These are phyloP conservation scores for Stenichneumon culpator DNA, from an alignment of 2,888 invertebrate genomes.

Conservation along the genomic window DNA sequence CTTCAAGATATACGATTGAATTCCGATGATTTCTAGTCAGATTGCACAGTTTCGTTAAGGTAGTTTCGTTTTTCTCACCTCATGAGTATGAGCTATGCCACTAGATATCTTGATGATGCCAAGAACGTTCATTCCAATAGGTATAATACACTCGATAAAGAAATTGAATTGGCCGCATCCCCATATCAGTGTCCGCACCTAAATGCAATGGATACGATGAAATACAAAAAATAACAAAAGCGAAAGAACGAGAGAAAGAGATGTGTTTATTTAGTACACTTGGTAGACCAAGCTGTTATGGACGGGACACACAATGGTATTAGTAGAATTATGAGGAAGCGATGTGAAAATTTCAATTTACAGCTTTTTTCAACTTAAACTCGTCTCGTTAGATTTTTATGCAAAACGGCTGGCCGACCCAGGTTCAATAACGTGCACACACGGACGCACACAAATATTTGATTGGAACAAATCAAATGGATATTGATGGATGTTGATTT, in stretches of 20 bases:
- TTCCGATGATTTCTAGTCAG: not conserved
- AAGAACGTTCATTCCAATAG: not conserved
- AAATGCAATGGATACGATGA: not conserved
- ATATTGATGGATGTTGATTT: no score
- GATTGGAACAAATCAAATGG: no score
- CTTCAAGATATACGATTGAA: not conserved
- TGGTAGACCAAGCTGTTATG: no score
- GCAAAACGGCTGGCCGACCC: no score
- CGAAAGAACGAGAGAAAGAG: not conserved
- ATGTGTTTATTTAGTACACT: no score
- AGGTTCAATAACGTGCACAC: no score
- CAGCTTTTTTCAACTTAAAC: no score
- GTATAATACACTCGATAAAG: not conserved
- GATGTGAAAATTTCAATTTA: no score
- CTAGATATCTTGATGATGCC: not conserved
- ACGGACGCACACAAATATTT: no score
- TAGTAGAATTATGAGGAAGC: no score
- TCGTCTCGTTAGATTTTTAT: no score
- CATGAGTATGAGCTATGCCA: not conserved
- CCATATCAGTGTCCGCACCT: not conserved
- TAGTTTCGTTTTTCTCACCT: not conserved
- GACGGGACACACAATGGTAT: no score
- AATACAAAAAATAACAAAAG: not conserved
- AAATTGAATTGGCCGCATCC: not conserved
- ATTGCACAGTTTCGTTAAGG: not conserved